Evolutionary conservation across 2,113 vertebrate species (phyloP), one percentile per base, ranked within the genome.

Genomic region (Petaurus breviceps): DNA sequence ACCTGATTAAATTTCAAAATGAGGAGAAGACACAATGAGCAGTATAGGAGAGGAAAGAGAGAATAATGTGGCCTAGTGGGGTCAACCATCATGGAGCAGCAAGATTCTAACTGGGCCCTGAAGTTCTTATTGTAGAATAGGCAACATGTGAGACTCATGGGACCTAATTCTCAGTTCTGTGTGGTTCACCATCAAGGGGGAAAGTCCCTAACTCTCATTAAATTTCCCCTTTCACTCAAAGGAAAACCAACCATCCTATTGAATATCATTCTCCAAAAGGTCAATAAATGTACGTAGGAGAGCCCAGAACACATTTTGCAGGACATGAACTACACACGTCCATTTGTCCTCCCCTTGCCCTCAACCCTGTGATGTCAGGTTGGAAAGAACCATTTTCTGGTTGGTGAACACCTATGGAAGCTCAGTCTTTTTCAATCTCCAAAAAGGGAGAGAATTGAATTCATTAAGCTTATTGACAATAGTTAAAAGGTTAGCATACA

Each of bases 401-500:
- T 49, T 55, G 91, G 47, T 94, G 26, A n/a, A 57, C 91, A 94
- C n/a, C 6, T 84, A 93, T 12, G 92, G 28, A 68, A 31, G 2
- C 51, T 95, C 54, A 23, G 68, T 77, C 68, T 94, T 91, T 94
- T 50, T 91, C 52, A 28, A 95, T 92, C 47, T 68, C 90, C 47
- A 37, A 51, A 93, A 91, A 68, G 92, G 55, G 19, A 95, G 31
- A 93, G 89, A 89, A 50, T 51, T 94, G 94, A 95, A 7, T 91
- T 96, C 91, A 93, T 95, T 55, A 92, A 55, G 50, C 89, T 91
- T 49, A 46, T 53, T 89, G 8, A 25, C 11, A 26, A 53, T 91
- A 55, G 54, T 89, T 37, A 91, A 95, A 95, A 96, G 91, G 47
- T 95, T 95, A 95, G 57, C 68, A 84, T 84, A 43, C 68, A 84